These are phyloP conservation scores for Macroramphosus scolopax DNA, from an alignment of 2,797 vertebrate genomes.

Conservation along the genomic window DNA sequence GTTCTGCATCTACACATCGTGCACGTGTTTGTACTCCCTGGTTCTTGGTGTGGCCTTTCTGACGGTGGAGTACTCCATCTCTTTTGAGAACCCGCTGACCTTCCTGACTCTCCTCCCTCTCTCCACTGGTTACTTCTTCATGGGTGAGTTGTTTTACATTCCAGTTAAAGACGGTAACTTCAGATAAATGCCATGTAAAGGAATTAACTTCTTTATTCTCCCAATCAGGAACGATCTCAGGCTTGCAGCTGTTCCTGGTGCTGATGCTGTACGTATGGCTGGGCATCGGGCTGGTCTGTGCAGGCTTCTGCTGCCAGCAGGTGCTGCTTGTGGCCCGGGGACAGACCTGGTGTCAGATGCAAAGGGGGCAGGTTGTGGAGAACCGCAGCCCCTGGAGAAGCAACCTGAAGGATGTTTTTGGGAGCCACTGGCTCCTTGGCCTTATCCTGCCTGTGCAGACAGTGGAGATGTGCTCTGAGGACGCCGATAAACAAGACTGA, in stretches of 20 bases:
- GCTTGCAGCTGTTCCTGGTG: constrained; percentile 94
- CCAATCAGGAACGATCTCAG: constrained; percentile 86
- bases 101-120: constrained; percentile 95
- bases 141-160: constrained; percentile 80
- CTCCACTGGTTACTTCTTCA: constrained; percentile 94
- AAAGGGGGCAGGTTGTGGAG: constrained; percentile 82
- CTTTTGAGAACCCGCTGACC: constrained; percentile 90
- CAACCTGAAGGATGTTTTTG: constrained; percentile 95
- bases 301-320: constrained; percentile 97
- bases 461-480: constrained; percentile 74
- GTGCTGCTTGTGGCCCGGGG: constrained; percentile 91
- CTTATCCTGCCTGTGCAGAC: constrained; percentile 90
- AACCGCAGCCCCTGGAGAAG: constrained; percentile 80
- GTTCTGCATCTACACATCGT: constrained; percentile 96
- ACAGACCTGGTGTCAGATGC: constrained; percentile 91
- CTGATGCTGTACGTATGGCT: constrained; percentile 99
- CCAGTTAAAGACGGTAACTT: not conserved
- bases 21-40: constrained; percentile 90
- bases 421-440: constrained; percentile 90
- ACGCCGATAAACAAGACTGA: constrained; percentile 75
- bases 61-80: constrained; percentile 88
- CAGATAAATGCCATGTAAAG: not conserved
- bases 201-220: not conserved
- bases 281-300: constrained; percentile 92
- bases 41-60: constrained; percentile 93